Conservation (phyloP, 2,797 vertebrate genomes). For the Microhierax caerulescens region DNA sequence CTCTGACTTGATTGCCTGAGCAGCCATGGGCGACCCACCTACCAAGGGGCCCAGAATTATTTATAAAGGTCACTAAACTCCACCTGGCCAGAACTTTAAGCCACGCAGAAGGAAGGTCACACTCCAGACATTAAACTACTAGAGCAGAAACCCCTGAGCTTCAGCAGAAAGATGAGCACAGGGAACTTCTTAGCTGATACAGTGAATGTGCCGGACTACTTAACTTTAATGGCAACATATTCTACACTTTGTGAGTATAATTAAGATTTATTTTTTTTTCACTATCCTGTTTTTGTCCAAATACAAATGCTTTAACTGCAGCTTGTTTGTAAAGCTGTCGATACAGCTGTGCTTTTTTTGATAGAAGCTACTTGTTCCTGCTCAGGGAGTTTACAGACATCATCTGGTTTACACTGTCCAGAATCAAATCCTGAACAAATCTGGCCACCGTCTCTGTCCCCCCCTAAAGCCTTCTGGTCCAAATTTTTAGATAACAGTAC, state of each 20-base stretch:
- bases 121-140: not conserved
- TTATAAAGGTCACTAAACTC: not conserved
- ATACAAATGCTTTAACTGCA: not conserved
- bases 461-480: not conserved
- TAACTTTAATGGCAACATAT: not conserved
- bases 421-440: not conserved
- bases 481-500: not conserved
- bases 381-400: not conserved
- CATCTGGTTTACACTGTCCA: not conserved
- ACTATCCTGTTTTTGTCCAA: not conserved
- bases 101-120: accelerated
- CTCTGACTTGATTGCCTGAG: not conserved
- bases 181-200: not conserved
- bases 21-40: not conserved
- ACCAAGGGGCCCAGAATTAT: not conserved
- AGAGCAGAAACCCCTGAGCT: not conserved
- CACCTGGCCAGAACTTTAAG: not conserved
- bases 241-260: not conserved
- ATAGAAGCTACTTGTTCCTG: not conserved
- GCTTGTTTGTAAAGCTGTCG: not conserved
- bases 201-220: not conserved
- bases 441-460: not conserved
- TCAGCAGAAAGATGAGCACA: not conserved
- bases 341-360: not conserved
- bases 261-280: not conserved